phyloP scores from a whole-genome alignment of 2,113 vertebrate species.

The Phalacrocorax brasilianus region DNA sequence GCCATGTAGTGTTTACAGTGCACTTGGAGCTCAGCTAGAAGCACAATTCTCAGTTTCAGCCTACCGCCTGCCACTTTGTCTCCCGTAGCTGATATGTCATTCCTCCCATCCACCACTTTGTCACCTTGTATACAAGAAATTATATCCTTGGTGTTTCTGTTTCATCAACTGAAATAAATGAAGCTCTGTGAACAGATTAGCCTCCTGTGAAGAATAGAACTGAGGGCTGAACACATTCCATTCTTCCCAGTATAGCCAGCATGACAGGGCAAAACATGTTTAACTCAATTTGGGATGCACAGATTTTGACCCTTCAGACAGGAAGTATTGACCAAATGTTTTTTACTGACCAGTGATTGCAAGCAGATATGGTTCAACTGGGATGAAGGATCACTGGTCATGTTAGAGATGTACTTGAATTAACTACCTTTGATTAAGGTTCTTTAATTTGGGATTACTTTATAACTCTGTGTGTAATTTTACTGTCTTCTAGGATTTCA shows the following conservation, averaged over 20 bases:
- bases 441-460: background rate
- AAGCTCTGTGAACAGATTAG: background rate
- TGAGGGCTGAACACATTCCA: background rate
- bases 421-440: background rate
- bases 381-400: background rate
- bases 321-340: background rate
- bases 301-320: background rate
- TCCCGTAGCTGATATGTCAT: background rate
- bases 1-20: background rate
- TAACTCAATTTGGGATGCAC: background rate
- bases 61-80: background rate
- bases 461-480: background rate
- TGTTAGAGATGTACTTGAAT: background rate
- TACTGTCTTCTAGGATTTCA: background rate
- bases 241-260: background rate
- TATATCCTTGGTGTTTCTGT: background rate
- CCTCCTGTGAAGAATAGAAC: background rate
- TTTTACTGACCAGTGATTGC: background rate
- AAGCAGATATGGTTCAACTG: background rate
- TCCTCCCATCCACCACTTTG: background rate
- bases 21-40: background rate
- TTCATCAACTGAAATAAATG: background rate
- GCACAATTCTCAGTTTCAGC: background rate
- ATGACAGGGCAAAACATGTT: background rate
- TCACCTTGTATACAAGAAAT: background rate